A percentile compares a stretch with the other conserved stretches of the same genome.
Evolutionary conservation across 2,888 invertebrate species (phyloP).

Genomic region (Parnassius smintheus): DNA sequence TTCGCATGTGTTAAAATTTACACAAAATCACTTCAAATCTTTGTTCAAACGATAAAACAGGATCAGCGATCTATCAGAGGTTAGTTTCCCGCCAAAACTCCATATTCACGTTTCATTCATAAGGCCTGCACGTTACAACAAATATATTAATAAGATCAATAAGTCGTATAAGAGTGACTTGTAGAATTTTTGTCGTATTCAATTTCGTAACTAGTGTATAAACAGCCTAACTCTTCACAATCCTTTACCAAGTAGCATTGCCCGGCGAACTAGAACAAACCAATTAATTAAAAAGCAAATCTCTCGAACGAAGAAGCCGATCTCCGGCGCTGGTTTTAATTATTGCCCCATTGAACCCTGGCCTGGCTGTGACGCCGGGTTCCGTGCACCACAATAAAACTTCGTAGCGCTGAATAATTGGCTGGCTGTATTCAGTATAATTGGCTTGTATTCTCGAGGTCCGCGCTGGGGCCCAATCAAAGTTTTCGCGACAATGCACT

Average conservation of each 20-base stretch:
- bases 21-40: too few relatives aligned
- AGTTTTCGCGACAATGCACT: conserved; percentile 67
- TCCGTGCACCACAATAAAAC: conserved; percentile 60
- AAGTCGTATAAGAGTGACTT: too few relatives aligned
- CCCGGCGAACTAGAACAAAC: conserved; percentile 54
- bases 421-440: conserved; percentile 64
- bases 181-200: too few relatives aligned
- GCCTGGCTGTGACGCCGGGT: conserved; percentile 67
- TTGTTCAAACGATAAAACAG: too few relatives aligned
- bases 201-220: conserved; percentile 4
- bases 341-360: conserved; percentile 66
- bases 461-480: conserved; percentile 61
- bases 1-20: too few relatives aligned
- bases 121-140: too few relatives aligned
- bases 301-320: conserved; percentile 51
- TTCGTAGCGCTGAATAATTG: conserved; percentile 69
- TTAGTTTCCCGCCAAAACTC: too few relatives aligned
- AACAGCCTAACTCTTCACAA: conserved; percentile 8
- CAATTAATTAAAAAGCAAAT: conserved; percentile 69
- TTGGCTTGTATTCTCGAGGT: conserved; percentile 63
- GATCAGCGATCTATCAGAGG: too few relatives aligned
- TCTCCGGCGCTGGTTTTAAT: conserved; percentile 68
- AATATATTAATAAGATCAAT: too few relatives aligned
- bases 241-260: conserved; percentile 19
- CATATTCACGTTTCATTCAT: too few relatives aligned